Percentiles rank a stretch among this genome's conserved stretches.
phyloP scores from a whole-genome alignment of 2,888 invertebrate genomes.

The Himalopsyche anomala region DNA sequence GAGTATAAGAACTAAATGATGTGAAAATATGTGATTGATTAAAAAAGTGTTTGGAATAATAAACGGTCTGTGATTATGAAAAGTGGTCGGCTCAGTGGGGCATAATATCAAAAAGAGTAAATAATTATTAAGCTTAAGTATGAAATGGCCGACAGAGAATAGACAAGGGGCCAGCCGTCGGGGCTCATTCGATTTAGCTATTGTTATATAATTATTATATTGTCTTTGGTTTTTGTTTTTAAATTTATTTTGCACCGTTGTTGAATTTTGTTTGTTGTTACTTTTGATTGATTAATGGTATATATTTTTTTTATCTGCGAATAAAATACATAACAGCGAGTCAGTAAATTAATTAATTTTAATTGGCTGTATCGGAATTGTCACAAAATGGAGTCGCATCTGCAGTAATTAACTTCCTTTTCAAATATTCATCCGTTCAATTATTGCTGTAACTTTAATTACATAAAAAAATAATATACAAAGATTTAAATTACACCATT shows the following conservation, averaged over 20 bases:
- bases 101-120: conserved; percentile 17
- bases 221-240: conserved; percentile 56
- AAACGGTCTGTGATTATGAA: conserved; percentile 35
- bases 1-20: not conserved
- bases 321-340: not conserved
- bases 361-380: not conserved
- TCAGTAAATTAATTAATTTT: not conserved
- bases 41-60: conserved; percentile 39
- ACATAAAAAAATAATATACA: too few species aligned
- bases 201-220: conserved; percentile 48
- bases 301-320: conserved; percentile 37
- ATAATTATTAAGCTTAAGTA: conserved; percentile 7
- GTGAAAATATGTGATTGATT: conserved; percentile 14
- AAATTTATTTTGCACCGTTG: conserved; percentile 57
- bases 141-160: conserved; percentile 28
- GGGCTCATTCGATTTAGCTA: conserved; percentile 25
- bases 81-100: not conserved
- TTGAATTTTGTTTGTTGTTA: conserved; percentile 63
- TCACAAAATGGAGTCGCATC: not conserved
- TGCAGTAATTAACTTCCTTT: too few species aligned
- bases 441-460: too few species aligned
- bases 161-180: conserved; percentile 8
- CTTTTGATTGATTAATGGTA: conserved; percentile 45
- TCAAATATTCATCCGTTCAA: too few species aligned
- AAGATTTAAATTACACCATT: too few species aligned